Conservation (phyloP, 1,140 invertebrate species). For the Xylocopa sonorina region DNA sequence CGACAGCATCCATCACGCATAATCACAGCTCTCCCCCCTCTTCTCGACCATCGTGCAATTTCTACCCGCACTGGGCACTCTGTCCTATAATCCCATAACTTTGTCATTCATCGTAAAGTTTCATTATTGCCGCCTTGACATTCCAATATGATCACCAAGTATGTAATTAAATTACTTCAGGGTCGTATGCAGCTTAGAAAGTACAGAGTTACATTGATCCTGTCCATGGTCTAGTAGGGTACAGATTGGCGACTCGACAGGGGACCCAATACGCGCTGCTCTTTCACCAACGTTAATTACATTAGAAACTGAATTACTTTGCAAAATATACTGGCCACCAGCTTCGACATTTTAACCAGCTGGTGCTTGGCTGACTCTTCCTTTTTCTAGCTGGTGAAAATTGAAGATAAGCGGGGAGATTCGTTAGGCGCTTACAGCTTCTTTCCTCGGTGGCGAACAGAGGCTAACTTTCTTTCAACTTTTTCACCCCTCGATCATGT, state of each 20-base stretch:
- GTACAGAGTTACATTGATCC: background rate
- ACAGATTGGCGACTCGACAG: background rate
- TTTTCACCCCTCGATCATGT: constrained; percentile 22
- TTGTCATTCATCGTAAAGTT: background rate
- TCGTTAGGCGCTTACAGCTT: constrained; percentile 2
- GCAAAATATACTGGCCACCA: background rate
- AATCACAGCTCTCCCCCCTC: background rate
- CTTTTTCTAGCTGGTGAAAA: background rate
- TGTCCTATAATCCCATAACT: background rate
- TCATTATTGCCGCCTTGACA: background rate
- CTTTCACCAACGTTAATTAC: too few relatives aligned
- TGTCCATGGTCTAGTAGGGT: background rate
- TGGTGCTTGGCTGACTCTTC: accelerated
- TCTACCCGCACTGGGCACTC: background rate
- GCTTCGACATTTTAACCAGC: background rate
- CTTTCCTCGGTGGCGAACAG: background rate
- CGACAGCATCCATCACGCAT: background rate
- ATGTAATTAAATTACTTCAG: background rate
- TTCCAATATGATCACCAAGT: background rate
- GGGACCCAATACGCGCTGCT: background rate
- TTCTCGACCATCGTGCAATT: background rate
- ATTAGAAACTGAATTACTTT: background rate
- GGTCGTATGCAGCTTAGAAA: background rate
- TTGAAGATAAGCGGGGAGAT: background rate
- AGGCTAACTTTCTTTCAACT: constrained; percentile 32